Conservation (phyloP, 2,888 invertebrate species). For the Limnephilus lunatus region DNA sequence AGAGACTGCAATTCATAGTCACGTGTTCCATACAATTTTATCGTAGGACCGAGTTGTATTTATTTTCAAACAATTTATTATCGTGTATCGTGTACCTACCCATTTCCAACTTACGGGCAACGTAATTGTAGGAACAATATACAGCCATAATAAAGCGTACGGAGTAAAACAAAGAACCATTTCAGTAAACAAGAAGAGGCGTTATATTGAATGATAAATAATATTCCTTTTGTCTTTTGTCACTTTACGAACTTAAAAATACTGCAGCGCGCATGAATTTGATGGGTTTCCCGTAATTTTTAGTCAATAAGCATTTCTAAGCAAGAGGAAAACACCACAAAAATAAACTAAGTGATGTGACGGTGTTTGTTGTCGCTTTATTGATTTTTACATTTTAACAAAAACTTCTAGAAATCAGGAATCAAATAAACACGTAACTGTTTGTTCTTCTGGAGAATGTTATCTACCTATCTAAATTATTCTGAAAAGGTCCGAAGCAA, state of each 20-base stretch:
- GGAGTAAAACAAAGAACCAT: background rate
- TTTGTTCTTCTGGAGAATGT: background rate
- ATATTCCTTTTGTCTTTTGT: background rate
- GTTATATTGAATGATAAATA: background rate
- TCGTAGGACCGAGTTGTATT: background rate
- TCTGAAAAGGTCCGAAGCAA: background rate
- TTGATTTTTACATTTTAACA: background rate
- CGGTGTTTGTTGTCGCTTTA: background rate
- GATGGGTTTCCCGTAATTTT: background rate
- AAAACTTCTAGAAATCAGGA: background rate
- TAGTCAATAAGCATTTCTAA: background rate
- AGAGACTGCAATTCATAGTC: background rate
- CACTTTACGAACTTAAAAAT: too few species aligned
- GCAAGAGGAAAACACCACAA: background rate
- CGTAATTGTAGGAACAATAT: background rate
- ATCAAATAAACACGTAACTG: background rate
- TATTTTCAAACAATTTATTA: background rate
- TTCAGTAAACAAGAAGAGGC: background rate
- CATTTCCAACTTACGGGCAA: background rate
- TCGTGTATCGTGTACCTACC: background rate
- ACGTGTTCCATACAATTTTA: conserved; percentile 19
- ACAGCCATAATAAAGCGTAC: background rate
- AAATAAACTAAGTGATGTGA: background rate
- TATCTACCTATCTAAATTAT: background rate
- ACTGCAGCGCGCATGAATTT: background rate